phyloP scores from a whole-genome alignment of 2,888 invertebrate genomes.

The Autographa pulchrina region DNA sequence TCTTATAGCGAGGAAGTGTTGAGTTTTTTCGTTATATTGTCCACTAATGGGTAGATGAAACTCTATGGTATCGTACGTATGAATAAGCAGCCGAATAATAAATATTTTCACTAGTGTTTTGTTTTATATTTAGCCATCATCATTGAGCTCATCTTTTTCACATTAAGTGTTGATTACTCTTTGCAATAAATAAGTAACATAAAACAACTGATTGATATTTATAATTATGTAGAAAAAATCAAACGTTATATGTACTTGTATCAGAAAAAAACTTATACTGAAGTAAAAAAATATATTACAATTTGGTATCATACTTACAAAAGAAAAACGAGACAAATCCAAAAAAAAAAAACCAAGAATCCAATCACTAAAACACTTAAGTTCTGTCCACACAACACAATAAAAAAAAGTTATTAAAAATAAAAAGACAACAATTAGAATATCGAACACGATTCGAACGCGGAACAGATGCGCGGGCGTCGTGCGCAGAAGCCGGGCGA shows the following conservation, averaged over 20 bases:
- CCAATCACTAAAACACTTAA: constrained; percentile 54
- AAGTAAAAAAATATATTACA: too few relatives aligned
- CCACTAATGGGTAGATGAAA: constrained; percentile 26
- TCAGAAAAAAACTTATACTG: too few relatives aligned
- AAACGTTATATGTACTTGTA: too few relatives aligned
- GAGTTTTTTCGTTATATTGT: constrained; percentile 15
- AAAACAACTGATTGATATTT: too few relatives aligned
- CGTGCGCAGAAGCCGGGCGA: constrained; percentile 48
- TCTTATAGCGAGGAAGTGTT: constrained; percentile 31
- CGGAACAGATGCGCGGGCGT: constrained; percentile 48
- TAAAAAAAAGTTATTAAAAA: constrained; percentile 20
- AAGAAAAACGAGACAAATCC: constrained; percentile 50
- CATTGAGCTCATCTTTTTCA: too few relatives aligned
- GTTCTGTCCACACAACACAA: constrained; percentile 53
- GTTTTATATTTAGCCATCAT: too few relatives aligned
- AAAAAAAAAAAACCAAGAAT: constrained; percentile 30
- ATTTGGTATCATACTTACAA: constrained; percentile 50
- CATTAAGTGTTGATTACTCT: too few relatives aligned
- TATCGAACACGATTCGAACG: constrained; percentile 12
- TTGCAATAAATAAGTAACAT: too few relatives aligned
- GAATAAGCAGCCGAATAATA: too few relatives aligned
- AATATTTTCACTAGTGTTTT: too few relatives aligned
- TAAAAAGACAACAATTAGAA: constrained; percentile 14
- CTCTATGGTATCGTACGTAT: neutral
- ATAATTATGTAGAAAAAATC: too few relatives aligned